Evolutionary conservation across 2,888 invertebrate species (phyloP).

Genomic region (Adelognathus sp.): DNA sequence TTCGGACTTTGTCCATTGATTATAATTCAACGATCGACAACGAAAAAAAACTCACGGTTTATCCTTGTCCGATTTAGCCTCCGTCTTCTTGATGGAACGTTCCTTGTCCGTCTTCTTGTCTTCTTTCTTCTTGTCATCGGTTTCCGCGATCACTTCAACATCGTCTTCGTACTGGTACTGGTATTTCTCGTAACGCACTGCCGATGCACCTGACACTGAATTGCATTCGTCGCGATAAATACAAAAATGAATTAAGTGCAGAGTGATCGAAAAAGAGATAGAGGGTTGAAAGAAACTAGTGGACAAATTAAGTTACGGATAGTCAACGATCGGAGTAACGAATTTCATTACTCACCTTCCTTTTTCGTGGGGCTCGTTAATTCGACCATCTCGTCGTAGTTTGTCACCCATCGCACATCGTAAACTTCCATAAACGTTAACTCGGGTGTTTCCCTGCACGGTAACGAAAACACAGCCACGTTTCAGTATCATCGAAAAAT

Average conservation of each 20-base stretch:
- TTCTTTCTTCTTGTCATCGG: conserved; percentile 71
- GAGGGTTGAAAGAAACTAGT: background rate
- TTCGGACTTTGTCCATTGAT: background rate
- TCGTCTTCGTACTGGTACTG: conserved; percentile 45
- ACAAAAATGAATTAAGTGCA: background rate
- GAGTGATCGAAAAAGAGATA: background rate
- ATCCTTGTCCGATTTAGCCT: conserved; percentile 66
- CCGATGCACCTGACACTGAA: conserved; percentile 21
- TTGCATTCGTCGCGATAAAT: background rate
- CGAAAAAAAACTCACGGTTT: conserved; percentile 73
- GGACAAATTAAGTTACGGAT: background rate
- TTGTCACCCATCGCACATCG: conserved; percentile 79
- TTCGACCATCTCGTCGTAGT: conserved; percentile 80
- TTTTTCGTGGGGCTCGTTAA: conserved; percentile 69
- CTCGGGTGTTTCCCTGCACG: conserved; percentile 81
- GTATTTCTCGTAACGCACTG: conserved; percentile 31
- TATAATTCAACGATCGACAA: conserved; percentile 2
- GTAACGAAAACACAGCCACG: conserved; percentile 72
- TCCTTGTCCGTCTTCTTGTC: conserved; percentile 71
- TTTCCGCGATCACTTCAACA: conserved; percentile 58
- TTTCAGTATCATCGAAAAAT: conserved; percentile 54
- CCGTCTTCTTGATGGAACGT: conserved; percentile 67
- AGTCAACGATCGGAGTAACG: background rate
- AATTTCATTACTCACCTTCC: conserved; percentile 75
- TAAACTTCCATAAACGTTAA: conserved; percentile 81